phyloP scores from a whole-genome alignment of 2,113 vertebrate genomes.

The Gymnarchus niloticus region DNA sequence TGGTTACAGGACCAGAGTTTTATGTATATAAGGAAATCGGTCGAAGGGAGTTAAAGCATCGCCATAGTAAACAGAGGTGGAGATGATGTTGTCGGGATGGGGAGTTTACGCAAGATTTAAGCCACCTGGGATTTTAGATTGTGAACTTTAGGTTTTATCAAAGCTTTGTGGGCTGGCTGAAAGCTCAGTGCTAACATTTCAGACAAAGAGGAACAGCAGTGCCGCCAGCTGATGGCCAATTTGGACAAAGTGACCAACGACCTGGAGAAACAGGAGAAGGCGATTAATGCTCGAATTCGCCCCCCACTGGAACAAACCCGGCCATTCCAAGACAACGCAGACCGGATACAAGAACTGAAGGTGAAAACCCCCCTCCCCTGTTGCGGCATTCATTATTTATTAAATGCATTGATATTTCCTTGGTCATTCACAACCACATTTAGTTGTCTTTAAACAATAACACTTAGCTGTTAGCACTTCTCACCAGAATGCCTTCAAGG shows the following conservation, averaged over 20 bases:
- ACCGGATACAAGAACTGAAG: conserved; percentile 81
- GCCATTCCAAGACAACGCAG: conserved; percentile 78
- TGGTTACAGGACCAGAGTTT: background rate
- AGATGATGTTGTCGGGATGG: background rate
- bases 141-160: background rate
- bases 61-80: background rate
- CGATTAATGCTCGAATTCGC: conserved; percentile 71
- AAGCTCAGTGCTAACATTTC: conserved; percentile 20
- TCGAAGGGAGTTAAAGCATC: background rate
- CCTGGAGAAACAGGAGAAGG: conserved; percentile 86
- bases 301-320: conserved; percentile 84
- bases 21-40: background rate
- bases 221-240: conserved; percentile 82
- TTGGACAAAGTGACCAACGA: conserved; percentile 81
- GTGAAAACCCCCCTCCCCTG: conserved; percentile 46
- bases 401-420: background rate
- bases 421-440: background rate
- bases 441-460: background rate
- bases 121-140: background rate
- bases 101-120: background rate
- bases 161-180: background rate
- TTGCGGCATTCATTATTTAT: background rate
- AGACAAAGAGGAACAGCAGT: conserved; percentile 81
- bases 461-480: too few species aligned
- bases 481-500: background rate